Evolutionary conservation across 2,113 vertebrate species (phyloP), one percentile per base, ranked within the genome.

Genomic region (Pleuronectes platessa): DNA sequence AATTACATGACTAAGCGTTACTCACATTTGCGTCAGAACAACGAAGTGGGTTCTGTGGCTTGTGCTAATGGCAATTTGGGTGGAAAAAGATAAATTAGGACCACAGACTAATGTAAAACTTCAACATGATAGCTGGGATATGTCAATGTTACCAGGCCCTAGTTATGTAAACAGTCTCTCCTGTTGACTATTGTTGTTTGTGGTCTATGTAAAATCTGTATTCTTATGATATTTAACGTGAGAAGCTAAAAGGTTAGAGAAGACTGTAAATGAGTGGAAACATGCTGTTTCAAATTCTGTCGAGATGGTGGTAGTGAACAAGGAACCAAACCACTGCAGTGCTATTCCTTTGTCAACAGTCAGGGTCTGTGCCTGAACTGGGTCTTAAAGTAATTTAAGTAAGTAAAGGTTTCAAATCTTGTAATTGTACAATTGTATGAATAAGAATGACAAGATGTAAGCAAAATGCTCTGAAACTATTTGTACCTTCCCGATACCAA

Each of bases 141-240:
- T 61, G 47, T 51, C 47, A 17, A 17, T 51, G 47, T 78, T 69
- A 76, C 67, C 74, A 47, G 21, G 27, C 68, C 78, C 23, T 27
- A 87, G 54, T 78, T 71, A 80, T 61, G 67, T 65, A 85, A 79
- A 83, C 81, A 80, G 35, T 53, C 21, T 82, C 35, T 74, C 17
- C 58, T 65, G 68, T 69, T 82, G 76, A 76, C 61, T 71, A 68
- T 53, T 3, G 13, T 47, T 68, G 83, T 86, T 79, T 85, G 77
- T 67, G 72, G 68, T 74, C 26, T 74, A 74, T 79, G 68, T 77
- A 67, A 82, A 83, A 80, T 68, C 64, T 83, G 61, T 81, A 63
- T 70, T 82, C 65, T 76, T 76, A 72, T 78, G 73, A 84, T 88
- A 71, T 83, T 86, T 78, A 71, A 81, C 4, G 45, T 21, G 59